phyloP scores from a whole-genome alignment of 1,140 invertebrate genomes.

The Brachionus sp. region DNA sequence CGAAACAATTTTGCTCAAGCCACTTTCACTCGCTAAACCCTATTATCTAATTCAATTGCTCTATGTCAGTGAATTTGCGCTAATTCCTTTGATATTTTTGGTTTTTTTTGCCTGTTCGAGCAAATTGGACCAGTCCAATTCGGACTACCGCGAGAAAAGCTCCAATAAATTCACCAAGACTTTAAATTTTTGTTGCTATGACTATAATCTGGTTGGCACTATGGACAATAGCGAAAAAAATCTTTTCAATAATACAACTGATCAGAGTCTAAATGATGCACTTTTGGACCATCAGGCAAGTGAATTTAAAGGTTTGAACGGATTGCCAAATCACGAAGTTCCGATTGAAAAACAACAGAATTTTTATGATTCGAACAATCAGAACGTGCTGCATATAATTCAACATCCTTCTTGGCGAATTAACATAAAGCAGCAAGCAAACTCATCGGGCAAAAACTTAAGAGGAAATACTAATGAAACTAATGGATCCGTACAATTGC shows the following conservation, averaged over 20 bases:
- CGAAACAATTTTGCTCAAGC: neutral
- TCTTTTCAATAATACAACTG: slow-evolving; percentile 20
- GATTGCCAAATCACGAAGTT: neutral
- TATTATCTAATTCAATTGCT: slow-evolving; percentile 37
- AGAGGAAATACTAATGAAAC: neutral
- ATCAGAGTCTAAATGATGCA: slow-evolving; percentile 33
- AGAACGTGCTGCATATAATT: slow-evolving; percentile 39
- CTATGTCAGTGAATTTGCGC: slow-evolving; percentile 8
- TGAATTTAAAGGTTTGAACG: neutral
- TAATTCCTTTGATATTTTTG: slow-evolving; percentile 17
- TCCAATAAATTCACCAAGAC: neutral
- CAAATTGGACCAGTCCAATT: neutral
- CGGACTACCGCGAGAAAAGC: neutral
- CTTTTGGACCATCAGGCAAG: neutral
- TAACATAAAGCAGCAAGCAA: slow-evolving; percentile 38
- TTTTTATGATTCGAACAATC: neutral
- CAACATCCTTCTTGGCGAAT: slow-evolving; percentile 45
- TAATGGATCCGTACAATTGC: slow-evolving; percentile 4
- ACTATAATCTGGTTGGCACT: neutral
- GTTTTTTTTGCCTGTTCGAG: slow-evolving; percentile 2
- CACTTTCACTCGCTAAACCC: neutral
- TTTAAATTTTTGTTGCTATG: slow-evolving; percentile 15
- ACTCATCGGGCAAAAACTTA: neutral
- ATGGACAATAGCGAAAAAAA: neutral
- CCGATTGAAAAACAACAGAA: neutral